Evolutionary conservation across 2,113 vertebrate species (phyloP).

Genomic region (Oxygymnocypris stewartii): DNA sequence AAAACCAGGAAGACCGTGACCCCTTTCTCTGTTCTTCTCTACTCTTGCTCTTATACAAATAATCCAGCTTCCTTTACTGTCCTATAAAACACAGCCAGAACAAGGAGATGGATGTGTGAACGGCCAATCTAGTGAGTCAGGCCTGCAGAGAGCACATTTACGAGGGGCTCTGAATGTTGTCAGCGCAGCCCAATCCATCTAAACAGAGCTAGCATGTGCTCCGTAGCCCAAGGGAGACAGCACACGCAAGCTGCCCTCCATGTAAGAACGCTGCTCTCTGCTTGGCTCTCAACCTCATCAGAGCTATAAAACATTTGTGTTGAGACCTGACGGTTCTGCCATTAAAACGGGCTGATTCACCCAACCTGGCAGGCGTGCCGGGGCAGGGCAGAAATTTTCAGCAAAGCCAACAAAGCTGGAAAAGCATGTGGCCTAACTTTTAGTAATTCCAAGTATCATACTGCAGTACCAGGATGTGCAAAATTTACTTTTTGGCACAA

Average conservation of each 20-base stretch:
- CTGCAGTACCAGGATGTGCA: not conserved
- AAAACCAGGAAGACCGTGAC: constrained; percentile 42
- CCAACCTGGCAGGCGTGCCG: constrained; percentile 36
- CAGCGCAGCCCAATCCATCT: constrained; percentile 46
- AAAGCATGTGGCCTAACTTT: not conserved
- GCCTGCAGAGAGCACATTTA: constrained; percentile 50
- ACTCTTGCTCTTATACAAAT: constrained; percentile 50
- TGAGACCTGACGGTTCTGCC: constrained; percentile 27
- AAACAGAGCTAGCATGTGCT: constrained; percentile 47
- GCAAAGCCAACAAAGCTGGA: constrained; percentile 13
- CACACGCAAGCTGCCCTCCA: constrained; percentile 40
- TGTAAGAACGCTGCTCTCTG: constrained; percentile 37
- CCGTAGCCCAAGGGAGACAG: constrained; percentile 33
- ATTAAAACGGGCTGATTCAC: constrained; percentile 39
- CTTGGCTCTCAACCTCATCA: constrained; percentile 43
- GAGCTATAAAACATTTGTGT: constrained; percentile 45
- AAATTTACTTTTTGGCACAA: not conserved
- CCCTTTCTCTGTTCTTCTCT: constrained; percentile 39
- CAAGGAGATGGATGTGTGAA: constrained; percentile 56
- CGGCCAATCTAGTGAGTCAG: constrained; percentile 28
- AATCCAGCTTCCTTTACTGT: constrained; percentile 54
- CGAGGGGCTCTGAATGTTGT: constrained; percentile 49
- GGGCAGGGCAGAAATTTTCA: constrained; percentile 42
- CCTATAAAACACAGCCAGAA: constrained; percentile 57
- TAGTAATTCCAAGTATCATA: not conserved